Conservation (phyloP, 2,888 invertebrate species). For the Scelioninae gen. 1 region DNA sequence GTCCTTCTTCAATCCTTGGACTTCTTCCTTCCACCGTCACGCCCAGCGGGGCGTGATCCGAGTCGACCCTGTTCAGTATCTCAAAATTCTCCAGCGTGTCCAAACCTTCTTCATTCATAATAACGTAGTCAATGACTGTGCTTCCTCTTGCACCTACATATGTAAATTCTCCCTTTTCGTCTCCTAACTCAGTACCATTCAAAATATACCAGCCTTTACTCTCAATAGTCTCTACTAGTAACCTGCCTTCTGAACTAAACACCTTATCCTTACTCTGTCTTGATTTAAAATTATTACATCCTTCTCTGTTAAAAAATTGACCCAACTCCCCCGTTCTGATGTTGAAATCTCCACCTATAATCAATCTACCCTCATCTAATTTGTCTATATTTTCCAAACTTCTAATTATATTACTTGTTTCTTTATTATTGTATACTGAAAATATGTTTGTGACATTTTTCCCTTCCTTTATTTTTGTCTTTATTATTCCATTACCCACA, state of each 20-base stretch:
- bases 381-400: too few relatives aligned
- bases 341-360: too few relatives aligned
- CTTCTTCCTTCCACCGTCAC: neutral
- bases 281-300: too few relatives aligned
- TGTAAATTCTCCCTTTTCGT: neutral
- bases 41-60: neutral
- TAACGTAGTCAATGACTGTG: slow-evolving; percentile 1
- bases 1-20: neutral
- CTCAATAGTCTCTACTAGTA: neutral
- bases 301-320: too few relatives aligned
- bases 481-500: too few relatives aligned
- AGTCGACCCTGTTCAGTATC: neutral
- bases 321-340: too few relatives aligned
- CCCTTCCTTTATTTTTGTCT: too few relatives aligned
- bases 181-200: neutral
- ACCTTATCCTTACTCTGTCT: neutral
- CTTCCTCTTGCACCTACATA: too few relatives aligned
- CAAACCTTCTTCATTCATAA: neutral
- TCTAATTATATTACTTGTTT: too few relatives aligned
- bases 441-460: too few relatives aligned
- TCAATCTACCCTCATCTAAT: too few relatives aligned
- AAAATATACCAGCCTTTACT: slow-evolving; percentile 4
- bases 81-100: neutral
- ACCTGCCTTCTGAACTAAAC: neutral
- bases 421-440: too few relatives aligned